Conservation (phyloP, 2,113 vertebrate genomes). For the Arothron firmamentum region DNA sequence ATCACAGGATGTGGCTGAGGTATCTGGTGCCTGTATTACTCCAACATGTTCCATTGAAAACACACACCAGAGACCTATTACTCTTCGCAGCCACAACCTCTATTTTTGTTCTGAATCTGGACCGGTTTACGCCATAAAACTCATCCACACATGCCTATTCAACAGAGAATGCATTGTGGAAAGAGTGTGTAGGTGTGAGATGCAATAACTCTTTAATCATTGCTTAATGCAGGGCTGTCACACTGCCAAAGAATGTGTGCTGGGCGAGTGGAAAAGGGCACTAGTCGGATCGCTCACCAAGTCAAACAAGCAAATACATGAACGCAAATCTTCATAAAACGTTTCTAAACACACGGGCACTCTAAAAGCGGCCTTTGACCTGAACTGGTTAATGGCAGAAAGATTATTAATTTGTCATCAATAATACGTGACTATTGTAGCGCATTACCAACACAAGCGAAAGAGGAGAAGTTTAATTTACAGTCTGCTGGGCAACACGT, state of each 20-base stretch:
- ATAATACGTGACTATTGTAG: not conserved
- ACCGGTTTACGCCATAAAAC: slow-evolving; percentile 3
- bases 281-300: not conserved
- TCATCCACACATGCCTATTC: slow-evolving; percentile 19
- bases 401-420: not conserved
- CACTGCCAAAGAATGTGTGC: not conserved
- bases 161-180: not conserved
- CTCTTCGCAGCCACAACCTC: not conserved
- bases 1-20: slow-evolving; percentile 37
- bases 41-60: not conserved
- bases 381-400: not conserved
- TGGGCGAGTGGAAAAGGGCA: too few relatives aligned
- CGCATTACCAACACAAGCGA: not conserved
- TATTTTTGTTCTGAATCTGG: slow-evolving; percentile 2
- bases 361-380: slow-evolving; percentile 1
- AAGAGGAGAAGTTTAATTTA: not conserved
- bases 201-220: slow-evolving; percentile 1
- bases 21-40: slow-evolving; percentile 33
- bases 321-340: slow-evolving; percentile 7
- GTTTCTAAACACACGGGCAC: not conserved
- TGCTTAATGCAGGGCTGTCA: not conserved
- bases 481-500: not conserved
- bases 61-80: not conserved
- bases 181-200: slow-evolving; percentile 16
- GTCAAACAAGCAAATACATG: slow-evolving; percentile 8